Evolutionary conservation across 2,113 vertebrate genomes (phyloP), one percentile per base, ranked within the genome.

Genomic region (Lampris incognitus): DNA sequence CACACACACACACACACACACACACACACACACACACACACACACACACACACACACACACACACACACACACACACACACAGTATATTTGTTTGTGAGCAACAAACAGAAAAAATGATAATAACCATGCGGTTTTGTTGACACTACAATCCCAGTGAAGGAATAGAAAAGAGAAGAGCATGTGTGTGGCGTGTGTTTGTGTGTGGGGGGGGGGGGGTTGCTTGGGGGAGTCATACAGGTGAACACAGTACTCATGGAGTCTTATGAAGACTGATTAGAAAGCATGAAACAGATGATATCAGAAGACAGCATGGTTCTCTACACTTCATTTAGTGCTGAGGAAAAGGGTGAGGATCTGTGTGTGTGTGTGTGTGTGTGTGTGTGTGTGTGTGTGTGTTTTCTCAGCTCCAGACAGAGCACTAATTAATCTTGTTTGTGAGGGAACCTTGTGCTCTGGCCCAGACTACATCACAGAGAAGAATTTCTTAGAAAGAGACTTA

Each of bases 371-470:
- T 46, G 66, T 78, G 5, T 65, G 37, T 50, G 46, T 39, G 3
- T 66, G 52, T 51, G 9, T 69, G 52, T 63, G 48, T 70, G 40
- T 48, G 64, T 42, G 44, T 59, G 71, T 48, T 66, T 65, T 13
- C 39, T 0, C 40, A 66, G 70, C 61, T 78, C 79, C 82, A 90
- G 86, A 88, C 85, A 36, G 69, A 63, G 78, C 70, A 76, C 87
- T 85, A 89, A 86, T 89, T 89, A 92, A 91, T 93, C 90, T 88
- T 55, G 78, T 89, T 86, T 87, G 78, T 76, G 71, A 83, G 58
- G 24, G 76, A 85, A 88, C 83, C 86, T 82, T 79, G 86, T 68
- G 81, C 85, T 76, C 76, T 36, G 39, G 80, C 66, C 82, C 76
- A 84, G 75, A 51, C 60, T 41, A 41, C 76, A 70, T 63, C 86